phyloP scores from a whole-genome alignment of 2,113 vertebrate species.

The Hystrix cristata region DNA sequence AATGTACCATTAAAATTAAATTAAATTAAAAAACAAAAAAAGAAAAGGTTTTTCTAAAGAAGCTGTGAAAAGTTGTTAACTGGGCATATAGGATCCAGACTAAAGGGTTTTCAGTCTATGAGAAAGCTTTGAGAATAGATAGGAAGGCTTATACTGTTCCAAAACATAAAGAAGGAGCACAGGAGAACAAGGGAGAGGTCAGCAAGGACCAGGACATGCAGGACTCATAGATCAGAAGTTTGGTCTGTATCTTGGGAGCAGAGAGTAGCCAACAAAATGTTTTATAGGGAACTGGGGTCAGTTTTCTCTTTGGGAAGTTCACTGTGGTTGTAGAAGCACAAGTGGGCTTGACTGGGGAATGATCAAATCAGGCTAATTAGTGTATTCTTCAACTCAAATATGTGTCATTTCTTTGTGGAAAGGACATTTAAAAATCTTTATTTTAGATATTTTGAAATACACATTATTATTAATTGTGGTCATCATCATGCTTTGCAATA shows the following conservation, averaged over 20 bases:
- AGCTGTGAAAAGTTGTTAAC: slow-evolving; percentile 26
- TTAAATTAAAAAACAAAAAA: too few relatives aligned
- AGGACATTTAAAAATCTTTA: neutral
- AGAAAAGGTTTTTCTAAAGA: slow-evolving; percentile 23
- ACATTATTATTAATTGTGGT: neutral
- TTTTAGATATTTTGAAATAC: neutral
- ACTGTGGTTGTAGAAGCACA: neutral
- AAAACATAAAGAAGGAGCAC: neutral
- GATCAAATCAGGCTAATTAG: neutral
- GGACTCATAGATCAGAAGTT: neutral
- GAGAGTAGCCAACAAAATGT: neutral
- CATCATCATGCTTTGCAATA: neutral
- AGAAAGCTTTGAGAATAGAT: neutral
- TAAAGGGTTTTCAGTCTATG: neutral
- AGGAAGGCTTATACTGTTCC: slow-evolving; percentile 20
- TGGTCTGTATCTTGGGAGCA: neutral
- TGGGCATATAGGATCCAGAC: neutral
- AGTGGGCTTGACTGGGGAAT: neutral
- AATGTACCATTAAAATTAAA: too few relatives aligned
- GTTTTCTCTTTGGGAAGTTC: slow-evolving; percentile 22
- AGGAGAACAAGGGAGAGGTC: neutral
- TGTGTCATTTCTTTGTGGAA: neutral
- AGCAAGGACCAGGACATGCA: neutral
- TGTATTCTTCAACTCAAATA: neutral
- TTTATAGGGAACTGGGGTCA: slow-evolving; percentile 16